phyloP scores from a whole-genome alignment of 2,113 vertebrate species.

The Podilymbus podiceps region DNA sequence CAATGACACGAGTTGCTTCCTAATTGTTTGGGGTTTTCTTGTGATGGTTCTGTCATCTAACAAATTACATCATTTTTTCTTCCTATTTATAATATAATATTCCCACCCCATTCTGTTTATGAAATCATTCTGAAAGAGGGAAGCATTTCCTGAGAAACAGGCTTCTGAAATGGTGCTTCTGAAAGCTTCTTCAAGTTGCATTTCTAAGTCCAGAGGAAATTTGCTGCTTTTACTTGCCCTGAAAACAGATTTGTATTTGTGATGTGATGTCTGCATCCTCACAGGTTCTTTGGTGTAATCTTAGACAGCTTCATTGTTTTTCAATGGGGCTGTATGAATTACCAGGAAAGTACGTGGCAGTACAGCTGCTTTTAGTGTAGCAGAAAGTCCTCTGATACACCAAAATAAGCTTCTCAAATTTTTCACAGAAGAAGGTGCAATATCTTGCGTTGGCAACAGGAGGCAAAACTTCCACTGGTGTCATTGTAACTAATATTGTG shows the following conservation, averaged over 20 bases:
- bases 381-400: neutral
- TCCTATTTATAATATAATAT: neutral
- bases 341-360: neutral
- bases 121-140: neutral
- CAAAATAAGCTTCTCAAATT: neutral
- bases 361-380: neutral
- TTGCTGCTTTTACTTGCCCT: neutral
- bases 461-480: neutral
- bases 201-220: neutral
- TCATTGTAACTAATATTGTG: neutral
- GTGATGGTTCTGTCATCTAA: neutral
- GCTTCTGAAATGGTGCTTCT: neutral
- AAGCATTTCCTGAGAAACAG: neutral
- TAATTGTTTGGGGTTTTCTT: neutral
- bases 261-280: neutral
- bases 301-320: neutral
- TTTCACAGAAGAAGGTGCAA: neutral
- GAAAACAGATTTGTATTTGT: neutral
- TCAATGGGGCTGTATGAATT: neutral
- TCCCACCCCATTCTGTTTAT: neutral
- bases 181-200: neutral
- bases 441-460: neutral
- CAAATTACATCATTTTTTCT: neutral
- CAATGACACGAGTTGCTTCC: neutral
- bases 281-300: neutral